Percentiles rank a stretch among this genome's conserved stretches.
Evolutionary conservation across 2,797 vertebrate species (phyloP).

Genomic region (Morus bassanus): DNA sequence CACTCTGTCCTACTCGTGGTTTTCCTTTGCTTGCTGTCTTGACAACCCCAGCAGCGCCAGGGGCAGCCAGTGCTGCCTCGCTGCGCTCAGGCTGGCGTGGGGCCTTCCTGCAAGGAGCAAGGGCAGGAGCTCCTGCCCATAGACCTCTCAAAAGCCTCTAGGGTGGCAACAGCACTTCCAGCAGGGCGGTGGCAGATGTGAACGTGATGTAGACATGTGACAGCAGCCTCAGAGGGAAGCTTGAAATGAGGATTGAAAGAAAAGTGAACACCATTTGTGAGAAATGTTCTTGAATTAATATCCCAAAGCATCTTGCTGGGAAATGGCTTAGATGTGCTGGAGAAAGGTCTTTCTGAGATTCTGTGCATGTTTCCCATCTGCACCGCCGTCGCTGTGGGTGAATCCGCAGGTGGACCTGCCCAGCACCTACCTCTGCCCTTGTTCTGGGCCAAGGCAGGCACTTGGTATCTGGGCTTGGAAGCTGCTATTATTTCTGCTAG

Average conservation of each 20-base stretch:
- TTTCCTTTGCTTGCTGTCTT: neutral
- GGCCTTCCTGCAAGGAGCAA: neutral
- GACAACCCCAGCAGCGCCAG: neutral
- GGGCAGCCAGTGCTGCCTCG: accelerated
- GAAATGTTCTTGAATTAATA: neutral
- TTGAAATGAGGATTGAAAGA: neutral
- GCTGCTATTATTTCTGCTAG: neutral
- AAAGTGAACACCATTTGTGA: neutral
- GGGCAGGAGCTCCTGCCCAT: neutral
- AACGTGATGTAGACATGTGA: neutral
- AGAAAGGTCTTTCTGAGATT: neutral
- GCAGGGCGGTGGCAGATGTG: neutral
- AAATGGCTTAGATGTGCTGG: neutral
- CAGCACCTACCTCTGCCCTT: neutral
- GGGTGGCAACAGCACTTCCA: neutral
- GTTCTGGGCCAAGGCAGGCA: neutral
- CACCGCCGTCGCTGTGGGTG: accelerated
- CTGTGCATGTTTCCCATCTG: neutral
- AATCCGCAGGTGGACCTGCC: neutral
- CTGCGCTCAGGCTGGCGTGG: neutral
- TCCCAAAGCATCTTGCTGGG: neutral
- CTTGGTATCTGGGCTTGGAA: neutral
- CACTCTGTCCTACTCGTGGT: accelerated
- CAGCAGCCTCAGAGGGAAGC: neutral
- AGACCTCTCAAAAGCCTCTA: neutral